Evolutionary conservation across 2,113 vertebrate genomes (phyloP).

Genomic region (Euleptes europaea): DNA sequence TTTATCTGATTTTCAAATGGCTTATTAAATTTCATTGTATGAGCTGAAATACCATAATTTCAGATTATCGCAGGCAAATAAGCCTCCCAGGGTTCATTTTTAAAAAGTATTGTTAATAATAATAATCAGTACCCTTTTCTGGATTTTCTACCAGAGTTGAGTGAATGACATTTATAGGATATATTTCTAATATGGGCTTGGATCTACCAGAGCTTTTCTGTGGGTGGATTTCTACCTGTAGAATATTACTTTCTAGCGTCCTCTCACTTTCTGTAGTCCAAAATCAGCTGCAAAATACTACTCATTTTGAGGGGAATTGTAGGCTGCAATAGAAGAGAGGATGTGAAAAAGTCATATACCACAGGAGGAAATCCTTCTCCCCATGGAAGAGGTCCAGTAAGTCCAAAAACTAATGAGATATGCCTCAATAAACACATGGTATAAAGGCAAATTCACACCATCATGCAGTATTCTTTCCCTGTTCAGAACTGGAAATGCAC

Average conservation of each 20-base stretch:
- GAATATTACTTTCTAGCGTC: no score
- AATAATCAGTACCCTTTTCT: background rate
- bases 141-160: background rate
- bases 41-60: slow-evolving; percentile 9
- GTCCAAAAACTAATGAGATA: background rate
- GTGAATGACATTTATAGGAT: background rate
- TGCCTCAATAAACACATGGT: background rate
- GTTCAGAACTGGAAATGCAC: background rate
- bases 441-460: background rate
- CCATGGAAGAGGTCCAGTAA: no score
- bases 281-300: no score
- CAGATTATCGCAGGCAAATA: background rate
- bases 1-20: background rate
- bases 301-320: no score
- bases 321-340: no score
- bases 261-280: no score
- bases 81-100: background rate
- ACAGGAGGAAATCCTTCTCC: no score
- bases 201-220: no score
- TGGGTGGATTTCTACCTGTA: no score
- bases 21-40: slow-evolving; percentile 4
- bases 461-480: background rate
- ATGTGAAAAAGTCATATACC: no score
- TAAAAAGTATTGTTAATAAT: background rate
- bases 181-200: background rate